Evolutionary conservation across 2,888 invertebrate species (phyloP).

Genomic region (Philereme transversata): DNA sequence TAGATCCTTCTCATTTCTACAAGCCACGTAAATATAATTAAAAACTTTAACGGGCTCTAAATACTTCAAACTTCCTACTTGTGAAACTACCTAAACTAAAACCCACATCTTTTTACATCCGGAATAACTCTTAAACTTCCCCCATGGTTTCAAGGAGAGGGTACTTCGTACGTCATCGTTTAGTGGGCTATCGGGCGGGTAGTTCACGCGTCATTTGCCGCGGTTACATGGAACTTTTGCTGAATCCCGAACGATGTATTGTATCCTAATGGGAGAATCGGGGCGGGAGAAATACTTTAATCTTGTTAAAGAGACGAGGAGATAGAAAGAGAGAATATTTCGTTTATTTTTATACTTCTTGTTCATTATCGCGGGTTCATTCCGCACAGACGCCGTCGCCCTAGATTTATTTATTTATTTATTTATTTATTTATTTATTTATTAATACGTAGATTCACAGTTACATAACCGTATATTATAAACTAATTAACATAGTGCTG

Average conservation of each 20-base stretch:
- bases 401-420: too few relatives aligned
- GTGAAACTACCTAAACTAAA: neutral
- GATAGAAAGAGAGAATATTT: neutral
- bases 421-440: too few relatives aligned
- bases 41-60: too few relatives aligned
- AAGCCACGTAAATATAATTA: too few relatives aligned
- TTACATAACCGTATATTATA: too few relatives aligned
- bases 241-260: conserved; percentile 23
- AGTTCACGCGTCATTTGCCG: conserved; percentile 47
- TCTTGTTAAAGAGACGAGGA: neutral
- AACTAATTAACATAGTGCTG: too few relatives aligned
- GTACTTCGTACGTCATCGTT: conserved; percentile 45
- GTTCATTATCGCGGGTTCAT: too few relatives aligned
- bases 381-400: too few relatives aligned
- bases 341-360: neutral
- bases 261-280: conserved; percentile 20
- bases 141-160: conserved; percentile 18
- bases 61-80: too few relatives aligned
- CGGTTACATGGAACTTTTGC: conserved; percentile 22
- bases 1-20: too few relatives aligned
- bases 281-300: conserved; percentile 8
- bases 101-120: neutral
- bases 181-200: conserved; percentile 36
- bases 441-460: too few relatives aligned
- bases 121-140: conserved; percentile 12